Evolutionary conservation across 1,140 invertebrate species (phyloP), one percentile per base, ranked within the genome.

Genomic region (Parasteatoda tepidariorum): DNA sequence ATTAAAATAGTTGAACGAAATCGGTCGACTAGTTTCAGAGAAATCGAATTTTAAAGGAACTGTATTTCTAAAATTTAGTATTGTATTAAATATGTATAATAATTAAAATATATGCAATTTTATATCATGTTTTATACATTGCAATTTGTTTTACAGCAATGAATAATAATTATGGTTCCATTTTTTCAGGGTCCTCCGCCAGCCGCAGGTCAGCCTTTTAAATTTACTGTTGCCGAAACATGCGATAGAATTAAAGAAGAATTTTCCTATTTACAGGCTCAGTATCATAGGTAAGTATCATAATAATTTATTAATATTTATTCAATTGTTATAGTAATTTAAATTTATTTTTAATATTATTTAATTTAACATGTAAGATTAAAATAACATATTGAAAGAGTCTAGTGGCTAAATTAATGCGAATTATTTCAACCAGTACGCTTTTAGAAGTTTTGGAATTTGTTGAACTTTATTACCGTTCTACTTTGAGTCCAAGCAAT

Each of bases 211-310:
- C 96, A 92, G 93, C 96, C 91, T 91, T 95, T 98, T 89, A 98
- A 98, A 90, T 98, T 98, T 91, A 98, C 96, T 83, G 94, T 99
- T 88, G 93, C 94, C 59, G 97, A 98, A 90, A 97, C 96, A 87
- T 95, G 97, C 91, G 97, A 99, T 90, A 92, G 97, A 88, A 98
- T 99, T 88, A 99, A 99, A 92, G 97, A 99, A 90, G 97, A 99
- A 92, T 98, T 98, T 90, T 97, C 96, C 91, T 98, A 98, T 91
- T 92, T 99, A 85, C 97, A 99, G 91, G 95, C 96, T 85, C 97
- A 99, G 92, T 98, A 97, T 92, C 97, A 99, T 91, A 97, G 95
- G 97, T 98, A 91, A 96, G 94, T 78, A 31, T n/a, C 24, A 33
- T 34, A 34, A 48, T 48, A 41, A 41, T 41, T 41, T 13, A 4